Evolutionary conservation across 2,888 invertebrate species (phyloP).

Genomic region (Geotrupes spiniger): DNA sequence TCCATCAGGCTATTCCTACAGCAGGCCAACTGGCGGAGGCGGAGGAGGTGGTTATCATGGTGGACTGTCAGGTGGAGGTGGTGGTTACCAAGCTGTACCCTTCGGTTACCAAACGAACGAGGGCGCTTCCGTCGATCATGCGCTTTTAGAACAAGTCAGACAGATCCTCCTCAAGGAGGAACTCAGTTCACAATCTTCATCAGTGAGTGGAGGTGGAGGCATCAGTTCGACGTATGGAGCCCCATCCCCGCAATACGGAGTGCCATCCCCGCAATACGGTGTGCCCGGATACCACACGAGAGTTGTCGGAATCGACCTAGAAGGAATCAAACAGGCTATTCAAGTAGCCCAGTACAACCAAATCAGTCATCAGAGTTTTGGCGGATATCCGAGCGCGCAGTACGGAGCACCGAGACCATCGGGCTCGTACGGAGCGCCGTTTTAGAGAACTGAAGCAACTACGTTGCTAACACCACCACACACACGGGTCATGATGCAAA

Average conservation of each 20-base stretch:
- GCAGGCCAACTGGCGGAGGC: conserved; percentile 59
- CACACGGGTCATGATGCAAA: conserved; percentile 50
- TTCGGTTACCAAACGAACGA: conserved; percentile 79
- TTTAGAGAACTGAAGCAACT: conserved; percentile 37
- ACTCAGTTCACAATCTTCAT: conserved; percentile 58
- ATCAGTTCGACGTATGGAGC: conserved; percentile 52
- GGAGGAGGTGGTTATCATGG: conserved; percentile 41
- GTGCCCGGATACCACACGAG: conserved; percentile 56
- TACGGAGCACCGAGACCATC: conserved; percentile 59
- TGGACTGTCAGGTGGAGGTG: conserved; percentile 61
- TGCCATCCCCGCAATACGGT: conserved; percentile 66
- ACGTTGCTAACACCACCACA: conserved; percentile 33
- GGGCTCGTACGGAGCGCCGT: conserved; percentile 69
- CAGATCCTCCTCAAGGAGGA: conserved; percentile 83
- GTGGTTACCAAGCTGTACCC: conserved; percentile 73
- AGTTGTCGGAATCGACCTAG: conserved; percentile 81
- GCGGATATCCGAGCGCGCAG: conserved; percentile 50
- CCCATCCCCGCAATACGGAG: conserved; percentile 66
- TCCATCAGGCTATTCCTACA: conserved; percentile 72
- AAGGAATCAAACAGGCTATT: conserved; percentile 82
- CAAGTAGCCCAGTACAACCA: conserved; percentile 85
- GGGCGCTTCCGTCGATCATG: conserved; percentile 77
- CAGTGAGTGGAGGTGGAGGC: conserved; percentile 52
- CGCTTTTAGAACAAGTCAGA: conserved; percentile 78
- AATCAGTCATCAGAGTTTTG: conserved; percentile 55